Conservation (phyloP, 2,797 vertebrate genomes). For the Pelobates cultripes region DNA sequence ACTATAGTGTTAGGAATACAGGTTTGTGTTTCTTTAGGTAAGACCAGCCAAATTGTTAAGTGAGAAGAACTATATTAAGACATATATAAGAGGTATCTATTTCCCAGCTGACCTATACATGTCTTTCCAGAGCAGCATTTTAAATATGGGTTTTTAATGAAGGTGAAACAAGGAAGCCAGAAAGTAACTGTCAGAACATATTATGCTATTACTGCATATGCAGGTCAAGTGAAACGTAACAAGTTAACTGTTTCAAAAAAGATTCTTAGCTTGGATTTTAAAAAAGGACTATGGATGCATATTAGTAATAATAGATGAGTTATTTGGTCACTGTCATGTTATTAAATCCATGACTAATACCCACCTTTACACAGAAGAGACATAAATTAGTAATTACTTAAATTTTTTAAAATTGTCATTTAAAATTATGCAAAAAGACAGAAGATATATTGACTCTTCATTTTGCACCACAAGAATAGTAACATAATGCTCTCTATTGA, state of each 20-base stretch:
- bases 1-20: too few species aligned
- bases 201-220: conserved; percentile 27
- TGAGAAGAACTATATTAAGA: not conserved
- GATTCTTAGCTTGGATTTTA: conserved; percentile 1
- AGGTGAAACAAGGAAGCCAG: conserved; percentile 25
- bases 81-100: not conserved
- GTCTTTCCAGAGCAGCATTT: conserved; percentile 26
- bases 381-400: not conserved
- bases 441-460: too few species aligned
- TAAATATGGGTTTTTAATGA: conserved; percentile 40
- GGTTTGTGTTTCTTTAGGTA: too few species aligned
- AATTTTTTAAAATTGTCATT: not conserved
- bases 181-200: conserved; percentile 39
- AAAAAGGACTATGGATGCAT: conserved; percentile 6
- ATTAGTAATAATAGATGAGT: conserved; percentile 36
- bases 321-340: not conserved
- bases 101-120: conserved; percentile 16
- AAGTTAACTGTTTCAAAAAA: conserved; percentile 27
- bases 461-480: too few species aligned
- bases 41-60: too few species aligned
- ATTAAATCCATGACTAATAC: conserved; percentile 18
- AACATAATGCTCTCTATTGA: not conserved
- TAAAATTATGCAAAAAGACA: too few species aligned
- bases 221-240: conserved; percentile 26
- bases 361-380: conserved; percentile 1